Conservation (phyloP, 2,797 vertebrate species). For the Valencia hispanica region DNA sequence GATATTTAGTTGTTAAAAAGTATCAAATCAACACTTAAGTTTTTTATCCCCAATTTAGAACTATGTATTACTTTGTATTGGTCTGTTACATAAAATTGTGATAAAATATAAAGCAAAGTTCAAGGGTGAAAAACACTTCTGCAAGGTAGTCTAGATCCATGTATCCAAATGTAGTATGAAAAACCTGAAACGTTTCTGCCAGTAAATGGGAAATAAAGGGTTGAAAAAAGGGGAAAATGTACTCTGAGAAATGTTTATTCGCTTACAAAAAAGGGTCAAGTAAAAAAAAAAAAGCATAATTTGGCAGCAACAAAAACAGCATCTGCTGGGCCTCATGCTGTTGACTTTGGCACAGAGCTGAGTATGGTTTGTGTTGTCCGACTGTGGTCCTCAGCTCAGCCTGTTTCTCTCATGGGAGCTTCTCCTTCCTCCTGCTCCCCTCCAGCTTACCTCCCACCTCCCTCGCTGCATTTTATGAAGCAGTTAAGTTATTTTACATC, state of each 20-base stretch:
- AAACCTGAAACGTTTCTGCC: no score
- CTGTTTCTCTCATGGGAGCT: slow-evolving; percentile 58
- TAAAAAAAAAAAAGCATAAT: slow-evolving; percentile 52
- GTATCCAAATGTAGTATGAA: background rate
- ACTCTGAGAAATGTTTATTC: slow-evolving; percentile 24
- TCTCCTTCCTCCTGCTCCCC: slow-evolving; percentile 52
- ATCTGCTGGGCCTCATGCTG: slow-evolving; percentile 56
- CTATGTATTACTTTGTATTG: background rate
- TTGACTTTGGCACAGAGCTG: slow-evolving; percentile 70
- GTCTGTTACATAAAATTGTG: background rate
- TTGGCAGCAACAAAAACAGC: slow-evolving; percentile 59
- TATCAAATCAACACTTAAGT: background rate
- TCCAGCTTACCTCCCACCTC: slow-evolving; percentile 6
- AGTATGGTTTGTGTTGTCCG: slow-evolving; percentile 56
- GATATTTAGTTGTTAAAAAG: background rate
- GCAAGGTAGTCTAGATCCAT: background rate
- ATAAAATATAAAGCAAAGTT: background rate
- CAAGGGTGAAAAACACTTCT: background rate
- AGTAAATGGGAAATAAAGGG: background rate
- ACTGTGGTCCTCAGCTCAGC: slow-evolving; percentile 56
- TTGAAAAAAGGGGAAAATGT: slow-evolving; percentile 21
- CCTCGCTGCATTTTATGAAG: slow-evolving; percentile 65
- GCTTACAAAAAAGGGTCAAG: slow-evolving; percentile 57
- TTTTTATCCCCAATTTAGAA: background rate
- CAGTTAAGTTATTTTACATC: slow-evolving; percentile 80